Conservation (phyloP, 2,113 vertebrate species). For the Lepus americanus region DNA sequence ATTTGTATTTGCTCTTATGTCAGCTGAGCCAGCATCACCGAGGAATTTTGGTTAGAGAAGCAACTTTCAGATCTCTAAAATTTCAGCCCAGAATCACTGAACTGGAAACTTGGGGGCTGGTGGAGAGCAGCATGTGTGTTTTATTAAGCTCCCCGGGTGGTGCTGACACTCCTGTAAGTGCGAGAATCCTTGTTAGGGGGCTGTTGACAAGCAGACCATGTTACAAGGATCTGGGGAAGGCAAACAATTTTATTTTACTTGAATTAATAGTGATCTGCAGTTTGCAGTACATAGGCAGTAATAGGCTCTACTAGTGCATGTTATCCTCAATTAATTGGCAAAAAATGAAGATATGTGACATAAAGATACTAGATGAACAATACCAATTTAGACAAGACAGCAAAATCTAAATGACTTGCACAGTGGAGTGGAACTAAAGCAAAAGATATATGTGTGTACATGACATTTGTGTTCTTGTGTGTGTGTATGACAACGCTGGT, state of each 20-base stretch:
- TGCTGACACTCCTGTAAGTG: not conserved
- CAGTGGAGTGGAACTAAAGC: not conserved
- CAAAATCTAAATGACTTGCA: not conserved
- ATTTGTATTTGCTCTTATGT: not conserved
- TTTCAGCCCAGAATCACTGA: not conserved
- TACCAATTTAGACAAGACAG: not conserved
- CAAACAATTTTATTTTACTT: not conserved
- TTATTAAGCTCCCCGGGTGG: not conserved
- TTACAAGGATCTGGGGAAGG: not conserved
- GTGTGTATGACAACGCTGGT: too few species aligned
- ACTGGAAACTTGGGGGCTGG: not conserved
- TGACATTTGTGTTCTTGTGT: too few species aligned
- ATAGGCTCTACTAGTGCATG: not conserved
- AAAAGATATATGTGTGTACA: not conserved
- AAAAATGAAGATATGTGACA: not conserved
- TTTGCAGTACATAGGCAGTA: not conserved
- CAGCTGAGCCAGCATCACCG: not conserved
- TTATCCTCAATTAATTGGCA: not conserved
- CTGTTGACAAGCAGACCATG: not conserved
- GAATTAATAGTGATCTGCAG: not conserved
- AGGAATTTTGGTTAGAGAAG: not conserved
- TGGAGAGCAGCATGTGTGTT: not conserved
- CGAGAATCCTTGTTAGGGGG: too few species aligned
- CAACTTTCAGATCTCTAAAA: not conserved
- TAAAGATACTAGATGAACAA: not conserved